These are phyloP conservation scores for Drosophila subquinaria DNA, from an alignment of 2,888 invertebrate species.

Conservation along the genomic window DNA sequence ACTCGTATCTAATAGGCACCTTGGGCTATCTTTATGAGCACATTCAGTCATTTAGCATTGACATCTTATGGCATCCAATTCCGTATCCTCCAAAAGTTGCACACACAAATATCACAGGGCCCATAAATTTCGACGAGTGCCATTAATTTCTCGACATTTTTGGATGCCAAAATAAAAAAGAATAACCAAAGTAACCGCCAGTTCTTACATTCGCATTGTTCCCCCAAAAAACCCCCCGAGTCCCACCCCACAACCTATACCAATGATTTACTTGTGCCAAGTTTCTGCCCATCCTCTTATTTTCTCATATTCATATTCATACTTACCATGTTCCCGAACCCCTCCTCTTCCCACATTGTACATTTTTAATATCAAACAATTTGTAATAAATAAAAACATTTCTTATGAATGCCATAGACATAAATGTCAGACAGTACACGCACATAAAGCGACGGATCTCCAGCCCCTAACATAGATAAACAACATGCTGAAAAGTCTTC, in stretches of 20 bases:
- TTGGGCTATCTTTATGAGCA: background rate
- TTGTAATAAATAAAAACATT: constrained; percentile 71
- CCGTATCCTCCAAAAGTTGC: constrained; percentile 4
- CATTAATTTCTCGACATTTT: constrained; percentile 77
- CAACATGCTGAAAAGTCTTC: constrained; percentile 24
- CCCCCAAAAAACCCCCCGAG: background rate
- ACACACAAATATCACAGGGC: constrained; percentile 59
- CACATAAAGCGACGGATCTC: constrained; percentile 32
- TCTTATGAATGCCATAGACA: constrained; percentile 66
- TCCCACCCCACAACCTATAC: background rate
- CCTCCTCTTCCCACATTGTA: constrained; percentile 25
- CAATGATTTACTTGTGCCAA: constrained; percentile 71
- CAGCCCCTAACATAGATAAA: constrained; percentile 19
- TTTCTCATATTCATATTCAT: constrained; percentile 1
- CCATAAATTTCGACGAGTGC: constrained; percentile 72
- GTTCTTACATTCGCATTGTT: constrained; percentile 46
- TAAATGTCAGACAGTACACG: constrained; percentile 68
- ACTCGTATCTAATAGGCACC: background rate
- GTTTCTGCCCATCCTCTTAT: constrained; percentile 28
- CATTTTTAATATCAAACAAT: constrained; percentile 76
- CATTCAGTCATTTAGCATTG: constrained; percentile 30
- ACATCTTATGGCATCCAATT: constrained; percentile 35
- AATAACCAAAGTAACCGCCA: constrained; percentile 16
- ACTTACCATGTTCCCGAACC: constrained; percentile 31
- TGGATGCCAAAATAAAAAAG: constrained; percentile 43